phyloP scores from a whole-genome alignment of 2,888 invertebrate species.

The Agriotes lineatus region DNA sequence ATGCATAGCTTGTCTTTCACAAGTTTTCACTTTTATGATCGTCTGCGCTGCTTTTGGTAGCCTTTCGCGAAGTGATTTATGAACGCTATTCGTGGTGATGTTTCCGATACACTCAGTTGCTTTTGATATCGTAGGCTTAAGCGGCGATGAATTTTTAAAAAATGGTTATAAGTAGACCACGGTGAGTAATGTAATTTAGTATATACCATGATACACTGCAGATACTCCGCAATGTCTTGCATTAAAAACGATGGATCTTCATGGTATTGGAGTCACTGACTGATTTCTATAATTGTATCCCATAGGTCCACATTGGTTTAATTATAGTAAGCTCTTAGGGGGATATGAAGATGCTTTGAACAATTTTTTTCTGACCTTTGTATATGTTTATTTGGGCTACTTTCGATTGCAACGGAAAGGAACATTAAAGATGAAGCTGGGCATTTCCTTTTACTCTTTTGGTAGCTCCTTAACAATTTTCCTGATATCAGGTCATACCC shows the following conservation, averaged over 20 bases:
- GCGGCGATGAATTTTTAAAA: neutral
- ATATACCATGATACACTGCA: neutral
- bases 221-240: neutral
- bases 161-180: neutral
- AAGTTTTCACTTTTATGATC: too few species aligned
- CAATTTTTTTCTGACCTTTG: constrained; percentile 6
- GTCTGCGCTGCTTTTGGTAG: too few species aligned
- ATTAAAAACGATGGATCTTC: constrained; percentile 2
- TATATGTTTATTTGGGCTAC: constrained; percentile 13
- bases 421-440: neutral
- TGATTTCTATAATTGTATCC: constrained; percentile 22
- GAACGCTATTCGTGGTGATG: too few species aligned
- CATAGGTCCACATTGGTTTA: too few species aligned
- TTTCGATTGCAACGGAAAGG: neutral
- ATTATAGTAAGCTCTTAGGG: neutral
- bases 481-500: constrained; percentile 1
- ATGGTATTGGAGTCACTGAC: constrained; percentile 30
- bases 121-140: neutral
- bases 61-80: too few species aligned
- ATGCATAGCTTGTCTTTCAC: too few species aligned
- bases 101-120: too few species aligned
- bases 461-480: constrained; percentile 3
- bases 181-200: neutral
- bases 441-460: neutral
- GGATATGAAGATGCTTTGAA: neutral